Base-by-base conservation (phyloP, 2,888 invertebrate genomes). In the Teleiodes luculella region DNA sequence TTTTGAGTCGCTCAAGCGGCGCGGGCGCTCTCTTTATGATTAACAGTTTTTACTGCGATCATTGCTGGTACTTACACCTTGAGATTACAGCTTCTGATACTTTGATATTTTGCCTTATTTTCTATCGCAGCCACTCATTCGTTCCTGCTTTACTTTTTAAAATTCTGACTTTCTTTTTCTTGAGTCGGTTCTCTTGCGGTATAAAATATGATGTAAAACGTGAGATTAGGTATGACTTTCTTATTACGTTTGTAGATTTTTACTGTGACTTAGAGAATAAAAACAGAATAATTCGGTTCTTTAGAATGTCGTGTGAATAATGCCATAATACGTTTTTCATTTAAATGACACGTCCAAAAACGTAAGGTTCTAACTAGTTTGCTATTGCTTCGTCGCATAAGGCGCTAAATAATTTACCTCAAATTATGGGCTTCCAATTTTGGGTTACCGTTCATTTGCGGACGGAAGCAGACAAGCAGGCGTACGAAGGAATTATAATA, bases 21-120 rank as follows among this genome's bases (percentile, higher is more conserved):
- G 64, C 76, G 65, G 64, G 61, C 63, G 65, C 63, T 64, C 62
- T 65, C 61, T 69, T 70, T 70, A 68, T 72, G 78, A 78, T 83
- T 78, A 82, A 77, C 70, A 72, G 74, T 84, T 86, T 84, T 84
- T 82, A 66, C 74, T 54, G 68, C 71, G 68, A 73, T 72, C 66
- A 66, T 66, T 67, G 68, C 66, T 70, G 68, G 31, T 31, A 39
- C 3, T n/a, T 24, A 45, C 47, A 41, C 10, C 56, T 56, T 56
- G 58, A 60, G 61, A 59, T 64, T 18, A 41, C 39, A 18, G 39
- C 18, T 41, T 41, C 18, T 41, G 20, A 20, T 41, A 8, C 61
- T 63, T 61, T 61, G 61, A 18, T 56, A 59, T 68, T 67, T 68
- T 66, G 57, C 60, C 52, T 64, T 63, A 57, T 61, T 63, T 57